Conservation (phyloP, 92 coral and sea anemone species). For the Epizoanthus rinbou region DNA sequence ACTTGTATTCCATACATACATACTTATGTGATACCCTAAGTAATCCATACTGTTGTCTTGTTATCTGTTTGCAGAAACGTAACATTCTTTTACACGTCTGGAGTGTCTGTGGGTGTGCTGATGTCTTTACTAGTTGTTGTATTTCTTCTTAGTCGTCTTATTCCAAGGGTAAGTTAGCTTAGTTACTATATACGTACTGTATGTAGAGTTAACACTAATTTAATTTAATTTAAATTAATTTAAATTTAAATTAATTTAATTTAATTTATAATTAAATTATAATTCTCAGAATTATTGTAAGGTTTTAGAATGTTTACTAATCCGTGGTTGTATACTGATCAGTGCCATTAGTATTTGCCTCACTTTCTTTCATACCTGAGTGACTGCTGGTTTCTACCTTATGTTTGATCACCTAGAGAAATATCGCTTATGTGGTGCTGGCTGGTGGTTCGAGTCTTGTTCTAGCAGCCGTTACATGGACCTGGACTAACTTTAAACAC, state of each 20-base stretch:
- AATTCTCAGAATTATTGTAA: background rate
- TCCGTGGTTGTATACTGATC: no score
- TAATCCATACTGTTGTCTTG: background rate
- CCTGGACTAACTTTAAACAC: conserved; percentile 56
- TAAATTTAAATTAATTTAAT: no score
- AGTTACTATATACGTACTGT: no score
- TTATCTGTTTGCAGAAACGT: conserved; percentile 64
- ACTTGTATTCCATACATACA: no score
- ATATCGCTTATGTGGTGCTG: conserved; percentile 81
- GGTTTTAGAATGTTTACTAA: no score
- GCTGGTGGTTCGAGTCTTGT: conserved; percentile 93
- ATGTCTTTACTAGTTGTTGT: conserved; percentile 72
- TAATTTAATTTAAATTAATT: no score
- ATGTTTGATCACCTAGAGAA: conserved; percentile 60
- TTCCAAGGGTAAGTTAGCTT: conserved; percentile 78
- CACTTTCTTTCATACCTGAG: no score
- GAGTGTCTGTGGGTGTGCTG: conserved; percentile 83
- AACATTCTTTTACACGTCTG: conserved; percentile 87
- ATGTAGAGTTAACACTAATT: background rate
- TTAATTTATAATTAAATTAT: no score
- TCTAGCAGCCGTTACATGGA: conserved; percentile 65
- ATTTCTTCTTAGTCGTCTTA: conserved; percentile 76
- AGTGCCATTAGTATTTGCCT: no score
- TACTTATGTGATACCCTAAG: background rate
- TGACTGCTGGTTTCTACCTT: background rate